A percentile compares a stretch with the other conserved stretches of the same genome.
These are phyloP conservation scores for Agrochola lota DNA, from an alignment of 2,888 invertebrate genomes.

Conservation along the genomic window DNA sequence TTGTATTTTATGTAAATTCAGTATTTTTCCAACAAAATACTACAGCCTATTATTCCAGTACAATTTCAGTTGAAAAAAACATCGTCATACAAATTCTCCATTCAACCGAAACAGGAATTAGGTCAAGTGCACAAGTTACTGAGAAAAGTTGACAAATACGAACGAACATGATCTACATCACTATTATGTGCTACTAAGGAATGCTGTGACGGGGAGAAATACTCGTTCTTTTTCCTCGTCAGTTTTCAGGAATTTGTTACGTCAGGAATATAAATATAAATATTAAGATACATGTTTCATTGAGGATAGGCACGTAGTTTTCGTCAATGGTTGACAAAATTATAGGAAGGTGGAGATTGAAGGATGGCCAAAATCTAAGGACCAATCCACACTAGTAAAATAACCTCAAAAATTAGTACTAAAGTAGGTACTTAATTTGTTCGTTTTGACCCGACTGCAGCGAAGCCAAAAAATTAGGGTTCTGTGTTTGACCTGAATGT, in stretches of 20 bases:
- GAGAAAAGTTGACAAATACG: conserved; percentile 57
- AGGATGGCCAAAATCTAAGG: neutral
- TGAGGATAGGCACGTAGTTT: neutral
- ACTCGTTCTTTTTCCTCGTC: conserved; percentile 44
- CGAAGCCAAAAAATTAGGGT: too few relatives aligned
- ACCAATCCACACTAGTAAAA: neutral
- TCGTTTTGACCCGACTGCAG: neutral
- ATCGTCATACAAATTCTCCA: conserved; percentile 40
- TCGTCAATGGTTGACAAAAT: neutral
- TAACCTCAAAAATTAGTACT: neutral
- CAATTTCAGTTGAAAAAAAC: conserved; percentile 19
- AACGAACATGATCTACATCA: conserved; percentile 20
- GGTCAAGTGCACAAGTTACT: conserved; percentile 58
- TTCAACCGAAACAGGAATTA: conserved; percentile 30
- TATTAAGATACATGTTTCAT: neutral
- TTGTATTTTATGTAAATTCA: too few relatives aligned
- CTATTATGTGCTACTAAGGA: conserved; percentile 19
- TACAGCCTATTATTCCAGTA: neutral
- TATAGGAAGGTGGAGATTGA: neutral
- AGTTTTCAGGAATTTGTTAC: conserved; percentile 27
- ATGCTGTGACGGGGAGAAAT: conserved; percentile 1
- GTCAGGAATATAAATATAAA: conserved; percentile 39
- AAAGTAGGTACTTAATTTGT: neutral
- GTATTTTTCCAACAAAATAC: neutral
- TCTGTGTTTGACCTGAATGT: too few relatives aligned